These are phyloP conservation scores for Coranthus polyacanthus DNA, from an alignment of 2,797 vertebrate species.

Conservation along the genomic window DNA sequence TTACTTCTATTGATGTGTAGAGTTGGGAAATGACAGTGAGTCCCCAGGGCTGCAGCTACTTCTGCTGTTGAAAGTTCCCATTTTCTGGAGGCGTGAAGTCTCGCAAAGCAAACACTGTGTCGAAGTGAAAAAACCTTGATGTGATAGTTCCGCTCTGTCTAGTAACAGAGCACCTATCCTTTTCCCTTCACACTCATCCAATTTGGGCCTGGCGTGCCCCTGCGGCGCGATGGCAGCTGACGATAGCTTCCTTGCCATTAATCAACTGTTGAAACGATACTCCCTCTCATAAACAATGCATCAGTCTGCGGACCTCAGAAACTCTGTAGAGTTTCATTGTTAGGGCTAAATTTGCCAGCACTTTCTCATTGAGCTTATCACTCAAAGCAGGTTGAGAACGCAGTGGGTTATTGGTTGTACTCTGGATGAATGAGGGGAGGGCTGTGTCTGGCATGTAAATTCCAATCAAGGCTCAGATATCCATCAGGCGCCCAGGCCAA, in stretches of 20 bases:
- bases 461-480: conserved; percentile 76
- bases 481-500: conserved; percentile 68
- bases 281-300: conserved; percentile 67
- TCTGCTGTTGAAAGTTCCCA: conserved; percentile 41
- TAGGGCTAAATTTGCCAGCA: conserved; percentile 60
- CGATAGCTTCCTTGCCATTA: conserved; percentile 62
- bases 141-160: conserved; percentile 56
- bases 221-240: conserved; percentile 51
- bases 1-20: conserved; percentile 47
- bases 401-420: conserved; percentile 60
- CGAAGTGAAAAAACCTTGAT: conserved; percentile 47
- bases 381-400: conserved; percentile 70
- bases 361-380: conserved; percentile 72
- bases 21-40: conserved; percentile 45
- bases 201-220: conserved; percentile 51
- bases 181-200: conserved; percentile 56
- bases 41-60: conserved; percentile 31
- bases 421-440: conserved; percentile 30
- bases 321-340: conserved; percentile 53
- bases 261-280: conserved; percentile 71
- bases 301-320: conserved; percentile 55
- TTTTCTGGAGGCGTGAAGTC: conserved; percentile 39
- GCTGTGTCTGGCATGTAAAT: conserved; percentile 77
- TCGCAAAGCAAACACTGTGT: conserved; percentile 48
- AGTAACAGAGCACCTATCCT: conserved; percentile 47